Percentiles rank a stretch among this genome's conserved stretches.
phyloP scores from a whole-genome alignment of 2,888 invertebrate species.

The Sesia bembeciformis region DNA sequence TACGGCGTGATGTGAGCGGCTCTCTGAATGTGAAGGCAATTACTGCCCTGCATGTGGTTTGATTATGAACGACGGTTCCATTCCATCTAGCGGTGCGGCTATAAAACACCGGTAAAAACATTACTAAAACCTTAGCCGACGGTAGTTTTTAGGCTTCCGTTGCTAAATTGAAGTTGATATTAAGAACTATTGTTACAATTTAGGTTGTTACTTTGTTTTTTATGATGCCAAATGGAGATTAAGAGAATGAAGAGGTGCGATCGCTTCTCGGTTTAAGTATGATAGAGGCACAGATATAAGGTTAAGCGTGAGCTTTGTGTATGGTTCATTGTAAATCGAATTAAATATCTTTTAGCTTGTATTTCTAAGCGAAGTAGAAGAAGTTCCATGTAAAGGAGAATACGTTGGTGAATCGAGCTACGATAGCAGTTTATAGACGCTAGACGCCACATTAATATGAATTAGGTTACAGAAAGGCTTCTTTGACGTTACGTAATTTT shows the following conservation, averaged over 20 bases:
- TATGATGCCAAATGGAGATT: constrained; percentile 25
- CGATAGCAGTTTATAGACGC: no score
- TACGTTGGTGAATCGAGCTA: no score
- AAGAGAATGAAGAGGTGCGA: constrained; percentile 18
- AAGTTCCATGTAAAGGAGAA: no score
- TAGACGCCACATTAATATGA: no score
- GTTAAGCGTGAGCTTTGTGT: no score
- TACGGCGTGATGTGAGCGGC: constrained; percentile 72
- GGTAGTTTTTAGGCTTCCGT: constrained; percentile 67
- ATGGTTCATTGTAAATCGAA: no score
- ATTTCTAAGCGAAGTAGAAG: no score
- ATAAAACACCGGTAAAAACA: constrained; percentile 59
- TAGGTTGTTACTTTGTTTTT: constrained; percentile 22
- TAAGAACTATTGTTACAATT: constrained; percentile 54
- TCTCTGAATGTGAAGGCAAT: constrained; percentile 72
- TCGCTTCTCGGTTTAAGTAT: constrained; percentile 4
- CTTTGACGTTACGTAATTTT: no score
- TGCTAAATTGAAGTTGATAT: constrained; percentile 63
- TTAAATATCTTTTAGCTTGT: no score
- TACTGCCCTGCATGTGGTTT: constrained; percentile 73
- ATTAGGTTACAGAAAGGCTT: no score
- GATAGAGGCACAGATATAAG: no score
- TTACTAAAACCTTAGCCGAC: constrained; percentile 54
- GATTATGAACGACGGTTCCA: constrained; percentile 62
- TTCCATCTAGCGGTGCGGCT: constrained; percentile 61